phyloP scores from a whole-genome alignment of 2,113 vertebrate genomes.

The Okapia johnstoni region DNA sequence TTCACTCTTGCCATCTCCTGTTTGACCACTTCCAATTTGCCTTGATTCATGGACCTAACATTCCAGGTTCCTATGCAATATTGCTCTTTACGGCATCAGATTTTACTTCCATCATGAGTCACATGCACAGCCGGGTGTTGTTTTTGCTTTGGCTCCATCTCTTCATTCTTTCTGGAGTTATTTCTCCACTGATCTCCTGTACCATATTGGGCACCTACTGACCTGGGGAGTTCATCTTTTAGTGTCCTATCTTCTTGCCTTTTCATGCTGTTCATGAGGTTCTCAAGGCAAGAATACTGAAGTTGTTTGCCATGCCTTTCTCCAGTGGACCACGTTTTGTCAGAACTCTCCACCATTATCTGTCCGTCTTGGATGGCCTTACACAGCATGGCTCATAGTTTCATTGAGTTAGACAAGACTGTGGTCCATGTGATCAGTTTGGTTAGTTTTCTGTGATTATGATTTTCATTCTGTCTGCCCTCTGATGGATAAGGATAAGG shows the following conservation, averaged over 20 bases:
- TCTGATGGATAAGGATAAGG: not conserved
- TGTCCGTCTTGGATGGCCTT: not conserved
- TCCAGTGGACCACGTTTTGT: not conserved
- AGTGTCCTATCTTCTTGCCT: not conserved
- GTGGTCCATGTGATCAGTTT: not conserved
- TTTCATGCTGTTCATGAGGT: not conserved
- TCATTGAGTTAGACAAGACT: not conserved
- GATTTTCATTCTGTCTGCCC: not conserved
- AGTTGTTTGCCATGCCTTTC: not conserved
- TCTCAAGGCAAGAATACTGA: not conserved
- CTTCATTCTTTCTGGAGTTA: not conserved
- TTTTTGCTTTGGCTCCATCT: not conserved
- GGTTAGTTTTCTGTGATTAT: not conserved
- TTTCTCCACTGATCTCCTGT: not conserved
- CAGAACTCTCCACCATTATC: not conserved
- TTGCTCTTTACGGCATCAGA: not conserved
- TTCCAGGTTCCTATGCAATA: not conserved
- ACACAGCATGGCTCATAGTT: not conserved
- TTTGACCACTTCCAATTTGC: not conserved
- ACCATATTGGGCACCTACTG: not conserved
- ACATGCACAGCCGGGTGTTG: not conserved
- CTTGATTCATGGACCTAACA: not conserved
- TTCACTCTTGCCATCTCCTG: not conserved
- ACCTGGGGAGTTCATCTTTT: not conserved
- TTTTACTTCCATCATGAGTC: not conserved